A percentile compares a stretch with the other conserved stretches of the same genome.
These are phyloP conservation scores for Wiebesia pumilae DNA, from an alignment of 1,140 invertebrate genomes.

Conservation along the genomic window DNA sequence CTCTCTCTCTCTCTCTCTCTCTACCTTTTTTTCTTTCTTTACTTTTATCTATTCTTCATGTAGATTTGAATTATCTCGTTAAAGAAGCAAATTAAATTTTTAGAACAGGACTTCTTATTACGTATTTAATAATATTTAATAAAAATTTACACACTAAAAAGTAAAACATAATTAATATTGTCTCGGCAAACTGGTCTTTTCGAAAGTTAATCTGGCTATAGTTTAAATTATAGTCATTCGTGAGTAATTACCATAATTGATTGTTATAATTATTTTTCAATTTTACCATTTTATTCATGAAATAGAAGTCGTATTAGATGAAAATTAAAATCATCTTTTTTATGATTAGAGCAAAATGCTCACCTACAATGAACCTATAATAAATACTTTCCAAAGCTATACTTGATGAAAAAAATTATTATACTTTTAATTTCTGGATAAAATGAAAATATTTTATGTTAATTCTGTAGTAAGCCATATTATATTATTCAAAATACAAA, in stretches of 20 bases:
- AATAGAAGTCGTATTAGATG: background rate
- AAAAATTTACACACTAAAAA: background rate
- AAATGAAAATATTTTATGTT: background rate
- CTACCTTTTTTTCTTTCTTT: no score
- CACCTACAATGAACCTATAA: no score
- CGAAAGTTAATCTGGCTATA: background rate
- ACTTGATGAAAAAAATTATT: no score
- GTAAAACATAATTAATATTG: background rate
- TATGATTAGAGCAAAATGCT: no score
- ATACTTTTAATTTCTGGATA: background rate
- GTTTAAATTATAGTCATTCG: background rate
- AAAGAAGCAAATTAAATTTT: background rate
- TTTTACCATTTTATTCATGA: background rate
- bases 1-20: background rate
- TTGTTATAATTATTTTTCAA: background rate
- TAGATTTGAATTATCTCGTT: conserved; percentile 10
- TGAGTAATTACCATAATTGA: background rate
- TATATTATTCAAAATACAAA: background rate
- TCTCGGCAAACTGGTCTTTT: background rate
- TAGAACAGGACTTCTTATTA: background rate
- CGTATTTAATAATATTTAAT: background rate
- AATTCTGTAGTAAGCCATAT: background rate
- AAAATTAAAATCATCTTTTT: background rate
- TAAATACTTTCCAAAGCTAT: no score
- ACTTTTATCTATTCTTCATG: background rate